These are phyloP conservation scores for Sphinx pinastri DNA, from an alignment of 2,888 invertebrate genomes.

Conservation along the genomic window DNA sequence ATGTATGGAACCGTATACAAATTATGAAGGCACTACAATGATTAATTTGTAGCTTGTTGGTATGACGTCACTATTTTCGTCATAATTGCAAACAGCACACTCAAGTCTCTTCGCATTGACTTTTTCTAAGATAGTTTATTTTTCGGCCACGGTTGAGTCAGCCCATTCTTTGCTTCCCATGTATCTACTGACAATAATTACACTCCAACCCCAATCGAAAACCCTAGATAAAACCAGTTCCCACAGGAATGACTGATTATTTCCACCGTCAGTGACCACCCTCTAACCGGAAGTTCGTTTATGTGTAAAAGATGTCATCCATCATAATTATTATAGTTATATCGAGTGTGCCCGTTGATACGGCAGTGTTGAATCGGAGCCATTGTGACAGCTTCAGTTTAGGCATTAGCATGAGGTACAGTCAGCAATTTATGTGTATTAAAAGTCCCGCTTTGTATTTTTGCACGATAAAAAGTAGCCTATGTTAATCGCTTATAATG, in stretches of 20 bases:
- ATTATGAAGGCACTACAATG: no score
- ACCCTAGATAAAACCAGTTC: neutral
- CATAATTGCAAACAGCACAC: no score
- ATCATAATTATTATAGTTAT: constrained; percentile 65
- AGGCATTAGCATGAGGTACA: constrained; percentile 59
- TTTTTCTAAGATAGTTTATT: no score
- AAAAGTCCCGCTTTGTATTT: constrained; percentile 21
- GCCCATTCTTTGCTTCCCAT: no score
- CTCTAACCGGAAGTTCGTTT: constrained; percentile 10
- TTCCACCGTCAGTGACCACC: neutral
- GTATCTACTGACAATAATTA: no score
- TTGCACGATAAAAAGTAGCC: no score
- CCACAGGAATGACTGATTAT: neutral
- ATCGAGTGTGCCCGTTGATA: constrained; percentile 62
- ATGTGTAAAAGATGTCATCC: constrained; percentile 53
- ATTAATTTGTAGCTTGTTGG: no score
- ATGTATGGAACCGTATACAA: no score
- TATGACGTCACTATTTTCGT: no score
- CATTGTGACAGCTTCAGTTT: constrained; percentile 78
- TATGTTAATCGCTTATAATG: no score
- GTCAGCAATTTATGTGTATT: constrained; percentile 40
- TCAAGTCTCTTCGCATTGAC: no score
- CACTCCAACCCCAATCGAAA: neutral
- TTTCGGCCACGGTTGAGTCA: no score
- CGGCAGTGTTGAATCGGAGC: constrained; percentile 70